Conservation (phyloP, 2,113 vertebrate genomes). For the Bubo scandiacus region DNA sequence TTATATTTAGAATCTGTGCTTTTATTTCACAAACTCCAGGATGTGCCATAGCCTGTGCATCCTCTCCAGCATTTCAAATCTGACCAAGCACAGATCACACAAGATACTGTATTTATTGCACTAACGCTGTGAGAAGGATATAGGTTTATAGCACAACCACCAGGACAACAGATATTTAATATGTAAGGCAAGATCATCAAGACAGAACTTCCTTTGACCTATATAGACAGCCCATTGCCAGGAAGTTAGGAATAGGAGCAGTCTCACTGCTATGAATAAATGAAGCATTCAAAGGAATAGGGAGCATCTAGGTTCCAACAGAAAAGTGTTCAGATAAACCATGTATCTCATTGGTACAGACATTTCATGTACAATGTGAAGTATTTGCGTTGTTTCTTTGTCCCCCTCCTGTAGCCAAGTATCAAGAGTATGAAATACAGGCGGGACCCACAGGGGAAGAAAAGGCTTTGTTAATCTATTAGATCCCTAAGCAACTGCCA, state of each 20-base stretch:
- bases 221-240: background rate
- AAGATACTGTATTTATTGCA: background rate
- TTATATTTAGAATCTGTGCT: constrained; percentile 1
- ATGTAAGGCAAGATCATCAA: background rate
- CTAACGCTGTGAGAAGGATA: background rate
- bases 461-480: background rate
- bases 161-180: background rate
- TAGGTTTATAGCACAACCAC: background rate
- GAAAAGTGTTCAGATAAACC: background rate
- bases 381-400: background rate
- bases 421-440: background rate
- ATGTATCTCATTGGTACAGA: accelerated
- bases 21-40: background rate
- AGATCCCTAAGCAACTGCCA: background rate
- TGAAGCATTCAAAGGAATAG: background rate
- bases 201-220: background rate
- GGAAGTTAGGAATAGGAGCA: background rate
- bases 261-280: background rate
- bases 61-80: background rate
- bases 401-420: background rate
- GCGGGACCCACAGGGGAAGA: background rate
- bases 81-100: background rate
- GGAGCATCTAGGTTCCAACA: background rate
- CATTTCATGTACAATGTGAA: accelerated
- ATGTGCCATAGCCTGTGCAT: accelerated